These are phyloP conservation scores for Enteromius anoplus DNA, from an alignment of 2,797 vertebrate species.

Conservation along the genomic window DNA sequence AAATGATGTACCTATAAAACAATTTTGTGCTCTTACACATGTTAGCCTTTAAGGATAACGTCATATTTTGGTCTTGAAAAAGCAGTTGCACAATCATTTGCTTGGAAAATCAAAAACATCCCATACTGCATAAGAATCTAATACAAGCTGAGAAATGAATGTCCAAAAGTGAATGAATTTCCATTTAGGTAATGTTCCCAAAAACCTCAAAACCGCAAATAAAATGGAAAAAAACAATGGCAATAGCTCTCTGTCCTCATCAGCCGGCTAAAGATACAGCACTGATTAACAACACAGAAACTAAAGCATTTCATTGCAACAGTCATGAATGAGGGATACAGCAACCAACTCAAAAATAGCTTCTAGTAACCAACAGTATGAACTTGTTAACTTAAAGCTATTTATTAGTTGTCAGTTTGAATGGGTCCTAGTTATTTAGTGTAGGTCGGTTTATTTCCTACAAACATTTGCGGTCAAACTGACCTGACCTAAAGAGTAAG, in stretches of 20 bases:
- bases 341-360: neutral
- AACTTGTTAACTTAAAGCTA: neutral
- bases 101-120: slow-evolving; percentile 24
- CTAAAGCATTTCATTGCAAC: neutral
- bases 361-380: neutral
- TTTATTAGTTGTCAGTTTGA: neutral
- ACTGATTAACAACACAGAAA: neutral
- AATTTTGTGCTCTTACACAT: neutral
- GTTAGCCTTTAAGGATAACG: neutral
- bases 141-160: neutral
- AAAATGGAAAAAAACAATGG: slow-evolving; percentile 6
- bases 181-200: slow-evolving; percentile 13
- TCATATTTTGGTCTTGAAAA: slow-evolving; percentile 21
- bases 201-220: neutral
- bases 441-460: slow-evolving; percentile 4
- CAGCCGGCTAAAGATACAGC: neutral
- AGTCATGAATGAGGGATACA: neutral
- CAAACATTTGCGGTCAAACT: neutral
- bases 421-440: neutral
- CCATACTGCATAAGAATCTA: neutral
- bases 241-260: neutral
- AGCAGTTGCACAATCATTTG: slow-evolving; percentile 7
- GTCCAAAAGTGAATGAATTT: slow-evolving; percentile 3
- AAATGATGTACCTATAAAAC: neutral
- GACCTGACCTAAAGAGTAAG: neutral